These are phyloP conservation scores for Plectus sambesii DNA, from an alignment of 1,140 invertebrate species.

Conservation along the genomic window DNA sequence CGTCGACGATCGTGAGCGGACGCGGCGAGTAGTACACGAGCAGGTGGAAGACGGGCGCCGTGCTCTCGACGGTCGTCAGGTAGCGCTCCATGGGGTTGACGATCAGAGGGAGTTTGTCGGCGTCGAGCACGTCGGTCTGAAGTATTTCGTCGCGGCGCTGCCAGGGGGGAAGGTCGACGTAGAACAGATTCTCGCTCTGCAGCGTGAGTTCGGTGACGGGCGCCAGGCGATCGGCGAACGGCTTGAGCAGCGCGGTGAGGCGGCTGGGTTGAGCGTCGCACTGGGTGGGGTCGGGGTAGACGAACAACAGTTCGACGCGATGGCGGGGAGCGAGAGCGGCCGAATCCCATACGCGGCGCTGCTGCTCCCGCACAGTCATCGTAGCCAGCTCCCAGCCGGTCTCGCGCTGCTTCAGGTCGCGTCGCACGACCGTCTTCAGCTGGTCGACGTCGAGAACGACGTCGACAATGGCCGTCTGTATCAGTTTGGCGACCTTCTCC, in stretches of 20 bases:
- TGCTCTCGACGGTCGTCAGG: slow-evolving; percentile 5
- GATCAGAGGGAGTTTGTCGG: slow-evolving; percentile 8
- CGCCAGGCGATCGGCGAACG: slow-evolving; percentile 14
- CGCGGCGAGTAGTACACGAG: not conserved
- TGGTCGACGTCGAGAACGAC: slow-evolving; percentile 20
- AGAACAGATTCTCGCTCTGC: slow-evolving; percentile 20
- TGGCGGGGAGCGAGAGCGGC: slow-evolving; percentile 15
- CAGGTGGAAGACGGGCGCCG: slow-evolving; percentile 10
- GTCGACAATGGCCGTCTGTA: slow-evolving; percentile 14
- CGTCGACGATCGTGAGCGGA: slow-evolving; percentile 19
- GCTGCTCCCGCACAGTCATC: slow-evolving; percentile 21
- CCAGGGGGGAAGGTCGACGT: slow-evolving; percentile 17
- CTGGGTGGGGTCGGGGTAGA: slow-evolving; percentile 14
- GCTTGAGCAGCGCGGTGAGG: slow-evolving; percentile 7
- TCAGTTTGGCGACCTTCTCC: not conserved
- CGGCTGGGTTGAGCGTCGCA: slow-evolving; percentile 8
- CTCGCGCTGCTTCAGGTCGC: slow-evolving; percentile 19
- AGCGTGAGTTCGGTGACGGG: slow-evolving; percentile 10
- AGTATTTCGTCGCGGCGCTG: slow-evolving; percentile 50
- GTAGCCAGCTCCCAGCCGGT: slow-evolving; percentile 22
- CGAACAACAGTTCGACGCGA: slow-evolving; percentile 19
- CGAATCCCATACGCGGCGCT: slow-evolving; percentile 23
- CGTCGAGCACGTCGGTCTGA: slow-evolving; percentile 53
- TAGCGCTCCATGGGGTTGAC: slow-evolving; percentile 23
- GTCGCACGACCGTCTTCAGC: slow-evolving; percentile 18